These are phyloP conservation scores for Epinotia brunnichana DNA, from an alignment of 2,888 invertebrate species.

Conservation along the genomic window DNA sequence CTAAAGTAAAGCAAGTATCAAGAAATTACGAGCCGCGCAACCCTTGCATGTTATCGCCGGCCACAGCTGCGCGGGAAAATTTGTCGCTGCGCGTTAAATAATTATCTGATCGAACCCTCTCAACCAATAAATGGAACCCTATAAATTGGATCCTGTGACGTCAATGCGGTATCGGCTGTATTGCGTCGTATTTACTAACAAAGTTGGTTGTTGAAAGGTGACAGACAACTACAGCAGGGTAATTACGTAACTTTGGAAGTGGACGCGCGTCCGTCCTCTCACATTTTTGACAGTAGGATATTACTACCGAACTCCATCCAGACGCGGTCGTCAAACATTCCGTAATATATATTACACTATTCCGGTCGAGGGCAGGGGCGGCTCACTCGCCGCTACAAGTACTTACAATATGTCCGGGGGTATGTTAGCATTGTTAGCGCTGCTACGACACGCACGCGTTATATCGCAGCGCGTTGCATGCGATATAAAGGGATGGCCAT, in stretches of 20 bases:
- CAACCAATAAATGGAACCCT: conserved; percentile 70
- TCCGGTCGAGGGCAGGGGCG: too few species aligned
- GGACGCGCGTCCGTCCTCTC: too few species aligned
- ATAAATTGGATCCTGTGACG: conserved; percentile 75
- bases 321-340: too few species aligned
- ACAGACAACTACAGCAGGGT: neutral
- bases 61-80: conserved; percentile 77
- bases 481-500: too few species aligned
- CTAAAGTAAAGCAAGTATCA: conserved; percentile 54
- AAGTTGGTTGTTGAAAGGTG: conserved; percentile 19
- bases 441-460: too few species aligned
- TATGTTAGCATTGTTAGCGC: too few species aligned
- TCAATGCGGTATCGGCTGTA: conserved; percentile 55
- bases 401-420: too few species aligned
- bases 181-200: conserved; percentile 15
- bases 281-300: too few species aligned
- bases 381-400: too few species aligned
- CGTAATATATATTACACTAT: too few species aligned
- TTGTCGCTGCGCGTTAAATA: conserved; percentile 73
- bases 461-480: too few species aligned
- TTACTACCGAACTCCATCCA: too few species aligned
- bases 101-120: conserved; percentile 76
- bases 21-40: conserved; percentile 45
- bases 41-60: conserved; percentile 67
- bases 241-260: neutral